Evolutionary conservation across 1,140 invertebrate species (phyloP), one percentile per base, ranked within the genome.

Genomic region (Sinella curviseta): DNA sequence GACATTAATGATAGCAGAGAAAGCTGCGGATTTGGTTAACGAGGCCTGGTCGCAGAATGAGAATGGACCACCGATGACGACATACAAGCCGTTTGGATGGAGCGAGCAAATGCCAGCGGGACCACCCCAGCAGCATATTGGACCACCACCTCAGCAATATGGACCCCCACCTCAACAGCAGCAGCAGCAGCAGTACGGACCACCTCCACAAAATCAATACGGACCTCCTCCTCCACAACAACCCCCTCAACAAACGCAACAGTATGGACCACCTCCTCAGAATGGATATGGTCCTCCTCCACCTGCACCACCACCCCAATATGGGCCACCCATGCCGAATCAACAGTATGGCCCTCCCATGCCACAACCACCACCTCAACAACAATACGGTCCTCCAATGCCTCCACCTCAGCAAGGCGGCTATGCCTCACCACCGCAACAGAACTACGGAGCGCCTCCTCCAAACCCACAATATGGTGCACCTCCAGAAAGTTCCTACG

Each of bases 21-120:
- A 80, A 77, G 57, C 74, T 31, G 75, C 75, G 1, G 79, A 80
- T 74, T 57, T 80, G 36, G 74, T 80, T 36, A 54, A 54, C 0
- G 76, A 80, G 36, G 65, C 79, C 17, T 80, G 75, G 79, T 60
- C 35, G 28, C 30, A 78, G 26, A 73, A 77, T n/a, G 39, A 55
- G 24, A 77, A 73, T 33, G 74, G 57, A 34, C 74, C 74, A 39
- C 48, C 74, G 0, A 39, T n/a, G 28, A 33, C 28, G 1, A 70
- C 65, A 8, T 70, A 17, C 26, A 30, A 70, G 24, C 57, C 57
- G 8, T 60, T 17, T 33, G 65, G 65, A 12, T 70, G 65, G 65
- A 33, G 24, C 24, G 24, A 60, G 14, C 14, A 26, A 3, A 60
- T 60, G 57, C 57, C 57, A n/a, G 57, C 12, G 24, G 24, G 12